Evolutionary conservation across 2,888 invertebrate genomes (phyloP).

Genomic region (Melinaea marsaeus): DNA sequence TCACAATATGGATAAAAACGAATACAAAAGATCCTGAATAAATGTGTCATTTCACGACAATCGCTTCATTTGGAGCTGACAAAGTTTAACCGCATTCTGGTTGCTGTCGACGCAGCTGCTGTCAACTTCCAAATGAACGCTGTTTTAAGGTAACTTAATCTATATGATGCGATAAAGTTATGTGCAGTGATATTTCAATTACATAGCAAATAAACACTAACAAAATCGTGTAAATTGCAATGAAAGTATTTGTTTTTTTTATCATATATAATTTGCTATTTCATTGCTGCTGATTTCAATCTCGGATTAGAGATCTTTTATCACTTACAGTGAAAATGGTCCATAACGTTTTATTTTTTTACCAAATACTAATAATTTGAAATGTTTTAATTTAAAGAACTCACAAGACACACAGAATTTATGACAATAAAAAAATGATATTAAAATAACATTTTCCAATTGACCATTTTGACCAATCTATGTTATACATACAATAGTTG

Average conservation of each 20-base stretch:
- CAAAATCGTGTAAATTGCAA: neutral
- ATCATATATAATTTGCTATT: too few relatives aligned
- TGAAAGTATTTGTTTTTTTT: neutral
- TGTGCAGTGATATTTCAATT: neutral
- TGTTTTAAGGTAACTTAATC: neutral
- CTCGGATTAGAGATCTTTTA: too few relatives aligned
- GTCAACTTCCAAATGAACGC: neutral
- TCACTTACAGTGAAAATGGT: too few relatives aligned
- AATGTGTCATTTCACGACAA: neutral
- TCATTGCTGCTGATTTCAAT: too few relatives aligned
- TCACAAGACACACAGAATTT: too few relatives aligned
- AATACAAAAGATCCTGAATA: too few relatives aligned
- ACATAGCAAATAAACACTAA: neutral
- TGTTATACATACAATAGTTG: too few relatives aligned
- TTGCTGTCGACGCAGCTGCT: neutral
- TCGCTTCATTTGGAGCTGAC: slow-evolving; percentile 1
- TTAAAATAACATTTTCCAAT: neutral
- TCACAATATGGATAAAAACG: too few relatives aligned
- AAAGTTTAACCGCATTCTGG: neutral
- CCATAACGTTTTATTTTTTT: too few relatives aligned
- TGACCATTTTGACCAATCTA: neutral
- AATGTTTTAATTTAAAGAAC: too few relatives aligned
- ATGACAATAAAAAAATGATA: too few relatives aligned
- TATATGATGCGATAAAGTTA: slow-evolving; percentile 1
- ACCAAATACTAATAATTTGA: too few relatives aligned